A percentile compares a stretch with the other conserved stretches of the same genome.
Conservation (phyloP, 2,888 invertebrate species). For the Platerodrilus igneus region DNA sequence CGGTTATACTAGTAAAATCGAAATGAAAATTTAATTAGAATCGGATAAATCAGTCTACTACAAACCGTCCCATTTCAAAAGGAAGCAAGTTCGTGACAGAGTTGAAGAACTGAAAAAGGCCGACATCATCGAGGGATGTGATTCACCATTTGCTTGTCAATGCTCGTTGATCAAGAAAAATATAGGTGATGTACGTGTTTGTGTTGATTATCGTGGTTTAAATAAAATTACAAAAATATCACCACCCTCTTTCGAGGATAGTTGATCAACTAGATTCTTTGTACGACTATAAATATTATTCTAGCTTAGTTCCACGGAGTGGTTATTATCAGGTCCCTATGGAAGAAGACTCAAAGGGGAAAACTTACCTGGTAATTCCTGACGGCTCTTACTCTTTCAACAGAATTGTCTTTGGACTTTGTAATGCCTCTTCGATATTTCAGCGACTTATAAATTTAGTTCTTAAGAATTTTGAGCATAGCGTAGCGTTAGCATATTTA, state of each 20-base stretch:
- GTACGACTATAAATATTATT: constrained; percentile 28
- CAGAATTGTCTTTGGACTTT: constrained; percentile 37
- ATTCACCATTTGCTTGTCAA: constrained; percentile 32
- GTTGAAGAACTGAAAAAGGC: constrained; percentile 22
- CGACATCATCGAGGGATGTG: constrained; percentile 15
- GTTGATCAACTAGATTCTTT: constrained; percentile 33
- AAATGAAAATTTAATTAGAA: constrained; percentile 29
- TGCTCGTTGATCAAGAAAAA: constrained; percentile 32
- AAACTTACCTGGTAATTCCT: constrained; percentile 35
- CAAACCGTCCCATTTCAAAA: constrained; percentile 32
- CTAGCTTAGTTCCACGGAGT: constrained; percentile 31
- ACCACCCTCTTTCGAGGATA: constrained; percentile 35
- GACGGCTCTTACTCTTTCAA: constrained; percentile 36
- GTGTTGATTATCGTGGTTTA: constrained; percentile 33
- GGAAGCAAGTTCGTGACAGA: constrained; percentile 24
- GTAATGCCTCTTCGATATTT: constrained; percentile 36
- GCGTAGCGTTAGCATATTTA: constrained; percentile 1
- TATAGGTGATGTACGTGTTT: constrained; percentile 26
- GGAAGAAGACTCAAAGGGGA: constrained; percentile 24
- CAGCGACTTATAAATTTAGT: constrained; percentile 31
- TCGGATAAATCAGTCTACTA: constrained; percentile 27
- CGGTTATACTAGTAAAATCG: constrained; percentile 16
- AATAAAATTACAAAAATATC: constrained; percentile 35
- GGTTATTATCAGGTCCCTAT: constrained; percentile 38
- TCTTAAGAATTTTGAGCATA: background rate